These are phyloP conservation scores for Ictalurus punctatus DNA, from an alignment of 2,113 vertebrate species.

Conservation along the genomic window DNA sequence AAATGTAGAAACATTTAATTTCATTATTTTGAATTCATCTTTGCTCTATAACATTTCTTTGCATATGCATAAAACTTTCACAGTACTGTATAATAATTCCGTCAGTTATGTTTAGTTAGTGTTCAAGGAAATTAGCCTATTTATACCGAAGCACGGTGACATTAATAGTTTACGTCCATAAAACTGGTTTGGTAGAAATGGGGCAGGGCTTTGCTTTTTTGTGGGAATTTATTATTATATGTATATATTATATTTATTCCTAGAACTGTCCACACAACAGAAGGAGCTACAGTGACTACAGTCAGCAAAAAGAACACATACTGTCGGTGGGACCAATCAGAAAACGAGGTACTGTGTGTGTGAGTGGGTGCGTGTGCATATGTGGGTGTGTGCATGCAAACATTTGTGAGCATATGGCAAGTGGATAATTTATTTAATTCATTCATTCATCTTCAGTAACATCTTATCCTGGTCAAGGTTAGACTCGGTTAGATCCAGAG, in stretches of 20 bases:
- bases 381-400: not conserved
- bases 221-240: not conserved
- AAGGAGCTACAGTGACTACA: conserved; percentile 79
- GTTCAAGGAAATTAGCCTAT: not conserved
- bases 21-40: too few species aligned
- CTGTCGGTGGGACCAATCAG: conserved; percentile 91
- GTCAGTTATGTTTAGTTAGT: not conserved
- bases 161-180: not conserved
- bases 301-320: conserved; percentile 86
- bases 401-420: not conserved
- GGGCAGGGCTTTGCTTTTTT: not conserved
- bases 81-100: not conserved
- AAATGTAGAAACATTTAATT: too few species aligned
- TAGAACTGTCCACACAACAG: conserved; percentile 93
- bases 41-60: too few species aligned
- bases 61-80: too few species aligned
- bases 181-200: not conserved
- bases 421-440: not conserved
- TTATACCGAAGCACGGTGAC: not conserved
- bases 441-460: not conserved
- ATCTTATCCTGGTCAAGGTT: not conserved
- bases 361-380: not conserved
- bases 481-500: not conserved
- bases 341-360: conserved; percentile 77
- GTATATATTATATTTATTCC: conserved; percentile 33